phyloP scores from a whole-genome alignment of 2,797 vertebrate species.

The Takifugu ocellatus region DNA sequence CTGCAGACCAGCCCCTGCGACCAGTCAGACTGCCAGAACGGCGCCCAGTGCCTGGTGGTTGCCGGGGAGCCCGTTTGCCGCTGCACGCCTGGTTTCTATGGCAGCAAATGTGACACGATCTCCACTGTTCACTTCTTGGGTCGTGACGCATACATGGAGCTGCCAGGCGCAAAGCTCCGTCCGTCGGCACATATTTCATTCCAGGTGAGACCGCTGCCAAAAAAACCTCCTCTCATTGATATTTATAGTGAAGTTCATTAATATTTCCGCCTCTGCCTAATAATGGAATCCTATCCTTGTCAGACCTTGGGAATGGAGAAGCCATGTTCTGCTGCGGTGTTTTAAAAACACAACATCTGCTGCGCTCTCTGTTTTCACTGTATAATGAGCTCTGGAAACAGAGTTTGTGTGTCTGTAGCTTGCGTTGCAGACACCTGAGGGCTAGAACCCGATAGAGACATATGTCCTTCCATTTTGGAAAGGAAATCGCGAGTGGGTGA shows the following conservation, averaged over 20 bases:
- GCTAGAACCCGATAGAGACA: constrained; percentile 35
- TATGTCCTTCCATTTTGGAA: constrained; percentile 39
- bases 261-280: background rate
- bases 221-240: background rate
- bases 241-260: background rate
- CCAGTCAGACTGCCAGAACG: constrained; percentile 90
- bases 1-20: constrained; percentile 96
- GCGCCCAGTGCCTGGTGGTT: constrained; percentile 86
- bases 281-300: background rate
- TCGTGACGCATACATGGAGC: constrained; percentile 87
- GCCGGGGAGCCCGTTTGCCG: constrained; percentile 89
- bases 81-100: constrained; percentile 88
- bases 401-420: background rate
- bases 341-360: constrained; percentile 49
- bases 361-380: constrained; percentile 41
- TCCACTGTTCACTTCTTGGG: constrained; percentile 92
- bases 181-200: constrained; percentile 90
- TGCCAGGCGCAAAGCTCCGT: constrained; percentile 82
- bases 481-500: constrained; percentile 10
- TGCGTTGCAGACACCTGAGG: constrained; percentile 36
- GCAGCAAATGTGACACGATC: constrained; percentile 90
- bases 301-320: constrained; percentile 6
- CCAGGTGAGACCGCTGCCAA: constrained; percentile 75
- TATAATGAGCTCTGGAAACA: constrained; percentile 11
- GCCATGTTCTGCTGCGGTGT: constrained; percentile 11